Conservation (phyloP, 2,888 invertebrate genomes). For the Drosophila maculinotata region DNA sequence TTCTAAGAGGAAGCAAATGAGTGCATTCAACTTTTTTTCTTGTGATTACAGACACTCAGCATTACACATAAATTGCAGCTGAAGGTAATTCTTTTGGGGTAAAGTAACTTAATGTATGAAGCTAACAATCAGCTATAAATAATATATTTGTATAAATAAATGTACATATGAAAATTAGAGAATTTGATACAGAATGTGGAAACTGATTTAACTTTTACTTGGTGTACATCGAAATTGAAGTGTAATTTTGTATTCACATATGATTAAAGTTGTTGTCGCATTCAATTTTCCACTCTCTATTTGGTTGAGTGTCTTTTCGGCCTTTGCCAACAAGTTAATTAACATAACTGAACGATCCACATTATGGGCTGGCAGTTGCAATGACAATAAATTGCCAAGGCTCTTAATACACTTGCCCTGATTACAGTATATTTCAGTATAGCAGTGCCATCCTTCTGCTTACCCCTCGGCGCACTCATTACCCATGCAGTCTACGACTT, state of each 20-base stretch:
- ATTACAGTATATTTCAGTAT: slow-evolving; percentile 52
- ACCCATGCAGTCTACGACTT: slow-evolving; percentile 28
- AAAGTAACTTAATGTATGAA: slow-evolving; percentile 38
- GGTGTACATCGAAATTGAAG: neutral
- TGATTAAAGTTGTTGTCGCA: neutral
- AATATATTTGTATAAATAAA: too few species aligned
- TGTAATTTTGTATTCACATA: neutral
- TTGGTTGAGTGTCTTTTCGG: neutral
- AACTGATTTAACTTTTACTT: neutral
- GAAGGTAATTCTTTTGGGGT: slow-evolving; percentile 46
- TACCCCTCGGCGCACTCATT: slow-evolving; percentile 3
- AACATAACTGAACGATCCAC: slow-evolving; percentile 46
- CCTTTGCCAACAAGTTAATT: slow-evolving; percentile 43
- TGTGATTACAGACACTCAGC: slow-evolving; percentile 20
- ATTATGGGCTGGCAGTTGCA: slow-evolving; percentile 45
- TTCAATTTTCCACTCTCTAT: neutral
- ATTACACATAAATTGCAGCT: slow-evolving; percentile 36
- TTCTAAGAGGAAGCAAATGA: slow-evolving; percentile 28
- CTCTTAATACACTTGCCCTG: slow-evolving; percentile 40
- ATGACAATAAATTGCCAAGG: slow-evolving; percentile 51
- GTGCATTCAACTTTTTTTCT: slow-evolving; percentile 39
- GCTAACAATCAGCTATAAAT: too few species aligned
- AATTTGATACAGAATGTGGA: too few species aligned
- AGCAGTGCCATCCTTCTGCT: neutral
- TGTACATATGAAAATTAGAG: too few species aligned